phyloP scores from a whole-genome alignment of 2,113 vertebrate genomes.

The Dipodomys spectabilis region DNA sequence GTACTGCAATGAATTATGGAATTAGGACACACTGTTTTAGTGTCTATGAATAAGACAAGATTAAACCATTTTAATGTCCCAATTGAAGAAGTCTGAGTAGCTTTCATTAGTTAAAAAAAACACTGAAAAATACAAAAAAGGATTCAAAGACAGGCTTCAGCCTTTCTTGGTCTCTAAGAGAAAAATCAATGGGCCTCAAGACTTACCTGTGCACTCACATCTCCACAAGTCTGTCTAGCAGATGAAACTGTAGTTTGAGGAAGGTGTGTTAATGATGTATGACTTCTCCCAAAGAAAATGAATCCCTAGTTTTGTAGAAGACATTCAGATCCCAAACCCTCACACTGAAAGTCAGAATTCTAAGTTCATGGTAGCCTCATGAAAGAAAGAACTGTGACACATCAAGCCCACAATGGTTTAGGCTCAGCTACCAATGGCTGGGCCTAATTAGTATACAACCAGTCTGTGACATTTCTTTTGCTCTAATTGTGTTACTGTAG shows the following conservation, averaged over 20 bases:
- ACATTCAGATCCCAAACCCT: background rate
- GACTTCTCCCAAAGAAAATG: background rate
- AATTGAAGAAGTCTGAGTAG: background rate
- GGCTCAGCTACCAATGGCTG: background rate
- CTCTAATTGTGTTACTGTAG: background rate
- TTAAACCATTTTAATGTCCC: slow-evolving; percentile 3
- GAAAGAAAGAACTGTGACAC: background rate
- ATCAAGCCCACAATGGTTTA: background rate
- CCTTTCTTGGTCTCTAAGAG: background rate
- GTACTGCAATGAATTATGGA: slow-evolving; percentile 15
- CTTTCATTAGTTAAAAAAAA: slow-evolving; percentile 6
- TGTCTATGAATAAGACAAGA: slow-evolving; percentile 11
- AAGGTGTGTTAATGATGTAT: background rate
- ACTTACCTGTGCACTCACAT: background rate
- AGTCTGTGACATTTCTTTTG: background rate
- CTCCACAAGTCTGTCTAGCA: background rate
- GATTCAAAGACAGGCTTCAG: background rate
- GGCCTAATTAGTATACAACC: background rate
- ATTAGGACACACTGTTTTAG: background rate
- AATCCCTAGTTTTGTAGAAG: slow-evolving; percentile 9
- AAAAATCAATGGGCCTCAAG: background rate
- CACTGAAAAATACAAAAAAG: background rate
- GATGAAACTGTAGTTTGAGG: background rate
- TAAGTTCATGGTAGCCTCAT: background rate
- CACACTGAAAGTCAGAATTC: slow-evolving; percentile 18